Conservation (phyloP, 2,113 vertebrate species). For the Colaptes auratus region DNA sequence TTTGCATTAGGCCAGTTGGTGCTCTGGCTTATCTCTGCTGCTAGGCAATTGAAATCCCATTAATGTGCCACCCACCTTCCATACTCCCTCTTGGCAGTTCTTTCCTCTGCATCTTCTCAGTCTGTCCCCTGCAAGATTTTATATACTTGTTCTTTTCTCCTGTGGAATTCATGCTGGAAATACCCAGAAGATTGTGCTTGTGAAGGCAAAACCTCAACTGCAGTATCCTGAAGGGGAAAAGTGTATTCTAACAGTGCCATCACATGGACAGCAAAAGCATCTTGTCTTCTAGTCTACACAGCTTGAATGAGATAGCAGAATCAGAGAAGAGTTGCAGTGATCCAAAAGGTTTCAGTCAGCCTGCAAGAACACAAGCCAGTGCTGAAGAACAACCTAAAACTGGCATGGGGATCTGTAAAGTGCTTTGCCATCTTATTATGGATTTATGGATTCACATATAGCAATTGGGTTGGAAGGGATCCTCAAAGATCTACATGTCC, state of each 20-base stretch:
- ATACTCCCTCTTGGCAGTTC: background rate
- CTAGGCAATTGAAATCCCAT: accelerated
- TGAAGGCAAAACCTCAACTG: background rate
- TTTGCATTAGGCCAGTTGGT: background rate
- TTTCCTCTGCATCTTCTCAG: background rate
- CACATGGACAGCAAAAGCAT: background rate
- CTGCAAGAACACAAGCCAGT: background rate
- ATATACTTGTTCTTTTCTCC: background rate
- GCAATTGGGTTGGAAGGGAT: no score
- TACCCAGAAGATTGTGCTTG: background rate
- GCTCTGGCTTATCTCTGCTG: background rate
- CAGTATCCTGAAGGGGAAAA: background rate
- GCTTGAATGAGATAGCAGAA: background rate
- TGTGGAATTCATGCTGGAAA: background rate
- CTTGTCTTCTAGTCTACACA: no score
- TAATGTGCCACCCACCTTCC: background rate
- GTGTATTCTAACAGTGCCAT: background rate
- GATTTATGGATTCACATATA: no score
- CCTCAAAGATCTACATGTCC: no score
- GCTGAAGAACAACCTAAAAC: no score
- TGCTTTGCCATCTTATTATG: no score
- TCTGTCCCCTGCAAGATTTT: background rate
- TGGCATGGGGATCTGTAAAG: no score
- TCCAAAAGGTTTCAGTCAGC: background rate
- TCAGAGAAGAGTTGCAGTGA: no score